Percentiles rank a stretch among this genome's conserved stretches.
phyloP scores from a whole-genome alignment of 2,113 vertebrate genomes.

The Malurus melanocephalus region DNA sequence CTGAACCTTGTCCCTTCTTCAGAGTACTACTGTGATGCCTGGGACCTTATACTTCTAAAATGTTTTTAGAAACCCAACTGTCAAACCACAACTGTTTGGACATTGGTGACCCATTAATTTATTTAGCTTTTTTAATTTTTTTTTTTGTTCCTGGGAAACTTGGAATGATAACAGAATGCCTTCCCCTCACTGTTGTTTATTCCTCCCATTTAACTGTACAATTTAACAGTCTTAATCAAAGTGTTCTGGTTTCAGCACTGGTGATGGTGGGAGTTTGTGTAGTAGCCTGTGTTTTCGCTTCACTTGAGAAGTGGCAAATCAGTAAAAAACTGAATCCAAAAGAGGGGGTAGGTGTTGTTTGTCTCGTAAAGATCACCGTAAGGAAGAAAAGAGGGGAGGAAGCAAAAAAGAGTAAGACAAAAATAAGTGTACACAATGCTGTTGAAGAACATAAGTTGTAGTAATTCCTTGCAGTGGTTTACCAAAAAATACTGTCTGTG shows the following conservation, averaged over 20 bases:
- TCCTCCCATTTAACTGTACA: neutral
- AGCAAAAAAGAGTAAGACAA: neutral
- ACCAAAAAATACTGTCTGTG: neutral
- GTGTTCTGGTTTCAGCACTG: neutral
- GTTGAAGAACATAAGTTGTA: neutral
- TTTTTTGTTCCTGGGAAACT: neutral
- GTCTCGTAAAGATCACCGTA: neutral
- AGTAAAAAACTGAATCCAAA: neutral
- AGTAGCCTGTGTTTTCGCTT: neutral
- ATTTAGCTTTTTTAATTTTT: neutral
- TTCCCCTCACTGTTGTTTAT: neutral
- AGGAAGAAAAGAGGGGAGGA: no score
- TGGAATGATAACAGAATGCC: neutral
- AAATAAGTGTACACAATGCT: neutral
- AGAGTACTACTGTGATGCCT: accelerated
- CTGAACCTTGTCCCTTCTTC: conserved; percentile 14
- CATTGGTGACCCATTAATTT: neutral
- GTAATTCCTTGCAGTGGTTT: neutral
- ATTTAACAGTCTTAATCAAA: neutral
- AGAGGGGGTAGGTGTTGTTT: accelerated
- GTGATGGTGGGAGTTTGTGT: neutral
- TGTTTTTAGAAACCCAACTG: neutral
- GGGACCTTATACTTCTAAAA: neutral
- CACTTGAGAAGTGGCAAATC: neutral
- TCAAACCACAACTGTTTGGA: neutral